Conservation (phyloP, 2,888 invertebrate genomes). For the Megaustenia siamemsis region DNA sequence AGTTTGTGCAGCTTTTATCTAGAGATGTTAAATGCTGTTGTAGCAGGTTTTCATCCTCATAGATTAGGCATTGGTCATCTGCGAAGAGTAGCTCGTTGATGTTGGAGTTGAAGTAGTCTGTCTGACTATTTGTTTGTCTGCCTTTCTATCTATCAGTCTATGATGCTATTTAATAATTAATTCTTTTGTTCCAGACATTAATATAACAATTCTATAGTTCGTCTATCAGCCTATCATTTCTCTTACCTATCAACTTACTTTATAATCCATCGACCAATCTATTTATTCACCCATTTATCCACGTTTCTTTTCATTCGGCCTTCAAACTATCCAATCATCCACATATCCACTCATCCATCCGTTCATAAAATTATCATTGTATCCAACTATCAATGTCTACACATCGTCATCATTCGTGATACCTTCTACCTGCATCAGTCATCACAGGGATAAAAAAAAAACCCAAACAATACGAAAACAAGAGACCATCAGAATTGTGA, state of each 20-base stretch:
- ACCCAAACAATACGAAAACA: no score
- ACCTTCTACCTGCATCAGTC: no score
- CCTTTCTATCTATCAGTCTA: neutral
- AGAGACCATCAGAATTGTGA: no score
- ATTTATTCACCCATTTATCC: neutral
- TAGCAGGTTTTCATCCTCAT: no score
- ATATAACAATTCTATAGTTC: neutral
- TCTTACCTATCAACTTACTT: neutral
- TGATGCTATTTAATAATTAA: neutral
- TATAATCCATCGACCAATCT: neutral
- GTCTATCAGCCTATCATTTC: neutral
- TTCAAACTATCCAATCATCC: neutral
- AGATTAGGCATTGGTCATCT: no score
- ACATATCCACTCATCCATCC: neutral
- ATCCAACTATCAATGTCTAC: neutral
- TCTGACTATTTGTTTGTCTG: neutral
- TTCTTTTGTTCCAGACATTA: neutral
- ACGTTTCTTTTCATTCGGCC: neutral
- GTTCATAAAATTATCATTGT: neutral
- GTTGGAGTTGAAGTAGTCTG: no score
- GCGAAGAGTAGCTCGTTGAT: no score
- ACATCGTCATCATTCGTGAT: no score
- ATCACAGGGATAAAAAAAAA: no score
- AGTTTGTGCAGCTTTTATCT: no score
- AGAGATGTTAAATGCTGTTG: no score